Evolutionary conservation across 2,113 vertebrate species (phyloP), one percentile per base, ranked within the genome.

Genomic region (Camelus dromedarius): DNA sequence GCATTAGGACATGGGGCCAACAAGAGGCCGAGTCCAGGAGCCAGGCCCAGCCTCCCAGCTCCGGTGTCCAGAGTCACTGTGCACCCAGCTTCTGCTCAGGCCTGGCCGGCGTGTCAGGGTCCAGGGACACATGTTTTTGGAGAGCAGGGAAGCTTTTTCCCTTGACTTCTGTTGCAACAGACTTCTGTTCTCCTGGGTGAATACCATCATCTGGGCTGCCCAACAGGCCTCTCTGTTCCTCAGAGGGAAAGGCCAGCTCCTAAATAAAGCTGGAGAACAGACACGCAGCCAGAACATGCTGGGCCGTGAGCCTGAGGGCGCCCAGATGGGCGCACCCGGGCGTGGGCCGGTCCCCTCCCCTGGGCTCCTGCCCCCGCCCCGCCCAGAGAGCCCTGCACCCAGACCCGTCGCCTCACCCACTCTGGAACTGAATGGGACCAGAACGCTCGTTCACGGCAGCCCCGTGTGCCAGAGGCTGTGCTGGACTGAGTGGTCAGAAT

Each of bases 391-490:
- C 0, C 1, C 35, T 14, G 6, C 69, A 0, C 50, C 30, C 19
- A n/a, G 26, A 13, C 12, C 4, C 77, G 2, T 3, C 2, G 22
- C 13, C 0, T 11, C 60, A 20, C 50, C 10, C 15, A 8, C 26
- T 32, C 38, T 4, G 50, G 15, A 38, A 20, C 46, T 8, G 32
- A 16, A 6, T 1, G 52, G n/a, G 20, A 28, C 8, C n/a, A 4
- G 46, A 38, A 38, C 0, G 14, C 3, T 8, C 11, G 8, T 46
- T 46, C 19, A 26, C 0, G 22, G 22, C 19, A 15, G 5, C 12
- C 22, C 54, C 11, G 2, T 1, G 28, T 26, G 12, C 35, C 24
- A 7, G 10, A n/a, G 20, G 26, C 48, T 28, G 18, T 1, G 19
- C 79, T 15, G 79, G 20, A 14, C 1, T 0, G 14, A 35, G 35